These are phyloP conservation scores for Saccostrea glomerata DNA, from an alignment of 1,140 invertebrate genomes.

Conservation along the genomic window DNA sequence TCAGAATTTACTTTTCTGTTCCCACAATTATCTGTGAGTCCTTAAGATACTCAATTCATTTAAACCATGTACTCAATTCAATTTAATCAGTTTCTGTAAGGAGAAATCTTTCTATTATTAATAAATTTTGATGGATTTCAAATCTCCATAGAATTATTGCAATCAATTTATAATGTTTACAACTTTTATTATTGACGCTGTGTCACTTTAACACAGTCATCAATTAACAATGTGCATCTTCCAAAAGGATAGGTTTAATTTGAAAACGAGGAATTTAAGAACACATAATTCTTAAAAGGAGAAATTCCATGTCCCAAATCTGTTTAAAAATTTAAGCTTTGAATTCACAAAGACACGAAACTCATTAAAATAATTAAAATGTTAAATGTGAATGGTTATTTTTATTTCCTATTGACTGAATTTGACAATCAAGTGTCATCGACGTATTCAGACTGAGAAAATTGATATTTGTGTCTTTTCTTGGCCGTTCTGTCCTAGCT, in stretches of 20 bases:
- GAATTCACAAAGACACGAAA: neutral
- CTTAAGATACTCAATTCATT: slow-evolving; percentile 12
- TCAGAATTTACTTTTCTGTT: neutral
- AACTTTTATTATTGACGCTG: neutral
- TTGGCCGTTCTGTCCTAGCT: neutral
- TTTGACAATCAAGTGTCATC: neutral
- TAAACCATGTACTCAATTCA: neutral
- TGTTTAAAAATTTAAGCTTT: neutral
- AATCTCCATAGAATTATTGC: slow-evolving; percentile 4
- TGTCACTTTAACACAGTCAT: neutral
- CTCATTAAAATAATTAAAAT: neutral
- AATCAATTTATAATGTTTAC: neutral
- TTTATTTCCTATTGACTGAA: neutral
- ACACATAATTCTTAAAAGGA: neutral
- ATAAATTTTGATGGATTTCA: neutral
- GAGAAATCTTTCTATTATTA: neutral
- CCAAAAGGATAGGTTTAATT: neutral
- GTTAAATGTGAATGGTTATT: neutral
- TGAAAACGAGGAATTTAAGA: neutral
- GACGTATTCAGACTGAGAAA: neutral
- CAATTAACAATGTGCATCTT: neutral
- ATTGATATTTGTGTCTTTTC: slow-evolving; percentile 9
- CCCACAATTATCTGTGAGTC: neutral
- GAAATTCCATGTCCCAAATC: neutral
- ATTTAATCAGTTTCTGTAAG: neutral